Evolutionary conservation across 2,797 vertebrate species (phyloP), one percentile per base, ranked within the genome.

Genomic region (Rhadinocentrus ornatus): DNA sequence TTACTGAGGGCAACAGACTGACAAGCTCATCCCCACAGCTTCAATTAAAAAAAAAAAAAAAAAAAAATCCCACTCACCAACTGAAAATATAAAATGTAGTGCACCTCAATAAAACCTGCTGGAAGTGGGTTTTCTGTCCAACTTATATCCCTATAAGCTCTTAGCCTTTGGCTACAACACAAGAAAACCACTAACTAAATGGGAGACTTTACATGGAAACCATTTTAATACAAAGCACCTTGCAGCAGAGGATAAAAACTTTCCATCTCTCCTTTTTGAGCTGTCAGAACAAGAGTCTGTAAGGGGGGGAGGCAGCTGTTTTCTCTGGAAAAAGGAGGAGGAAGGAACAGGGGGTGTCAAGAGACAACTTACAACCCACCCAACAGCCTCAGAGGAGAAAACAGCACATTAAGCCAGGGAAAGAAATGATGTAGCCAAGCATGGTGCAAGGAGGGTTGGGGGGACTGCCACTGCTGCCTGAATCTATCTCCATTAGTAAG

Each of bases 401-500:
- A 73, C 69, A 73, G 87, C 84, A 70, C 89, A 89, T 91, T 92
- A 90, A 89, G 84, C 63, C 78, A 35, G 66, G 53, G 79, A 90
- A 85, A 92, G 84, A 84, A 90, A 92, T 87, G 73, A 89, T 86
- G 84, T 69, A 76, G 70, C 69, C 77, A 69, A 78, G 63, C 70
- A 55, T 41, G 46, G 66, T 12, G 68, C 15, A 65, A 39, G 31
- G 53, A 56, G 66, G 26, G 20, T 68, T 32, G 0, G 56, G 29
- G 1, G 67, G 64, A 70, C 69, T 73, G 73, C 56, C 26, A 39
- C 62, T 62, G 73, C 74, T 68, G 78, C 74, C 79, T 86, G 77
- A 78, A 93, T 93, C 86, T 60, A 84, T 93, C 91, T 93, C 91
- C 88, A 93, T 93, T 93, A 93, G 86, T 70, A 67, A 80, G 77